Percentiles rank a stretch among this genome's conserved stretches.
These are phyloP conservation scores for Tenualosa thibaudeaui DNA, from an alignment of 2,797 vertebrate species.

Conservation along the genomic window DNA sequence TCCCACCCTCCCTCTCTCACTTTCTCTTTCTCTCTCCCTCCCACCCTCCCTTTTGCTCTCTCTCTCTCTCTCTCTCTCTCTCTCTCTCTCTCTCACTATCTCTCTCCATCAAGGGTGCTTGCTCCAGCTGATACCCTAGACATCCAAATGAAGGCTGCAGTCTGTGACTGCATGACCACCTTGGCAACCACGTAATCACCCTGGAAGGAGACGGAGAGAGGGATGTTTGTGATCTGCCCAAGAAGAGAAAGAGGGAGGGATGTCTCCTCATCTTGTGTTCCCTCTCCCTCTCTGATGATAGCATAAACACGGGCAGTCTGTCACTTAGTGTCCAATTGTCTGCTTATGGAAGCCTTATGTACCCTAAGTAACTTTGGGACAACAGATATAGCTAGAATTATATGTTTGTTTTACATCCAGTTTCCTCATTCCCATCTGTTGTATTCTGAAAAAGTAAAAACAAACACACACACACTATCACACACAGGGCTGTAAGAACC, in stretches of 20 bases:
- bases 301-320: background rate
- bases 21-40: background rate
- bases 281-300: background rate
- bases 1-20: background rate
- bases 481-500: too few species aligned
- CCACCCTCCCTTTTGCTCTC: background rate
- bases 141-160: conserved; percentile 10
- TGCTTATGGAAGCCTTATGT: too few species aligned
- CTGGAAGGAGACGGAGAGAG: background rate
- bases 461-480: too few species aligned
- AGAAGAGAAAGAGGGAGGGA: too few species aligned
- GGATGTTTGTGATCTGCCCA: background rate
- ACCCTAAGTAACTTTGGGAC: too few species aligned
- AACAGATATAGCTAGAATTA: too few species aligned
- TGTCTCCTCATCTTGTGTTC: background rate
- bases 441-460: too few species aligned
- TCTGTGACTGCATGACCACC: background rate
- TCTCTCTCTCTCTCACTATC: background rate
- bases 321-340: background rate
- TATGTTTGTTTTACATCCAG: too few species aligned
- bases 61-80: too few species aligned
- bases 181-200: background rate
- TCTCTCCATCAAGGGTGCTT: background rate
- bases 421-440: too few species aligned
- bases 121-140: background rate